Percentiles rank a stretch among this genome's conserved stretches.
Conservation (phyloP, 1,140 invertebrate genomes). For the Magallana ariakensis region DNA sequence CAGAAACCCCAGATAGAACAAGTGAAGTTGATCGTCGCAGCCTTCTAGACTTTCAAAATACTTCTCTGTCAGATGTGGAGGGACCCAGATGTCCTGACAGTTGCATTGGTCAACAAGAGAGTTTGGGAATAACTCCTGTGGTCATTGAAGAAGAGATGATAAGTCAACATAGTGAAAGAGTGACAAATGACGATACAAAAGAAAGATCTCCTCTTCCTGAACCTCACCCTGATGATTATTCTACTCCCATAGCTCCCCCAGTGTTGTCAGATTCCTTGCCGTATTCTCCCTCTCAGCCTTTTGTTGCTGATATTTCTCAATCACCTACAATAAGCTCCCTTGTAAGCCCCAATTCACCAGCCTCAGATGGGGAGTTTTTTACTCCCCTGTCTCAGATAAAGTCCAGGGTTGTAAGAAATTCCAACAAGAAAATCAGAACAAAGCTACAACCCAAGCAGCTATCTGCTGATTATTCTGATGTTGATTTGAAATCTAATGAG, state of each 20-base stretch:
- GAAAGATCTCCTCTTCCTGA: background rate
- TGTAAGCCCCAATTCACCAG: constrained; percentile 7
- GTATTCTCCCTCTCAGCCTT: constrained; percentile 7
- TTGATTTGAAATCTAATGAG: background rate
- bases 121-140: background rate
- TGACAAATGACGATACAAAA: background rate
- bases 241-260: background rate
- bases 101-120: background rate
- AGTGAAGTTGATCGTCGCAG: background rate
- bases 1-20: background rate
- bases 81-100: background rate
- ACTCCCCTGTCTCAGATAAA: constrained; percentile 18
- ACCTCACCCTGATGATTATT: background rate
- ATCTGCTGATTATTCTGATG: background rate
- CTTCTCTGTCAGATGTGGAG: background rate
- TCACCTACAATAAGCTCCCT: background rate
- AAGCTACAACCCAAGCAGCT: background rate
- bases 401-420: background rate
- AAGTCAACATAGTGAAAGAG: background rate
- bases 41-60: background rate
- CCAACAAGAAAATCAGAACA: background rate
- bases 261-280: background rate
- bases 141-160: background rate
- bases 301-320: background rate
- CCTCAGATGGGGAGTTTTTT: background rate